Evolutionary conservation across 1,140 invertebrate species (phyloP), one percentile per base, ranked within the genome.

Genomic region (Musca domestica): DNA sequence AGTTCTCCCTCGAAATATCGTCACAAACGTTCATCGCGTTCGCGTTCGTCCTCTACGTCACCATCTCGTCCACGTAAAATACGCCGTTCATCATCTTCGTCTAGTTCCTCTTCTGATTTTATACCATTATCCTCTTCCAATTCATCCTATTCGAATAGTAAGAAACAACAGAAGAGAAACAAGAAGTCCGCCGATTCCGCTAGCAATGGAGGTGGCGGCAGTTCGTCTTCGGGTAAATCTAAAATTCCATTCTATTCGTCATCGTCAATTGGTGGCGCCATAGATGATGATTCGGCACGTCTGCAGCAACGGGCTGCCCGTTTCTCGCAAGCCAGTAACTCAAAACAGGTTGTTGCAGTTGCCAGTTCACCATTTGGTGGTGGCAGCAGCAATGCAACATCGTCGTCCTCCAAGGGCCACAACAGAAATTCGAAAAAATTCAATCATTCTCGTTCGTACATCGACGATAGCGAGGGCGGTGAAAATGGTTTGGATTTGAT

Each of bases 281-380:
- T 88, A 71, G 86, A 89, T 74, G 89, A 87, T 74, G 87, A 89
- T 82, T 88, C 87, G 76, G 90, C 92, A 78, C 86, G 91, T 76
- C 83, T 94, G 68, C 89, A 92, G 74, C 91, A 93, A 77, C 86
- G 96, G 74, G 95, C 95, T 64, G 94, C 93, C 68, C 85, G 95
- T 74, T 98, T 98, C 75, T 86, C 83, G 68, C 84, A 86, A 73
- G 67, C 71, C 77, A 19, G n/a, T 54, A 65, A 73, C 61, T 77
- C 79, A 70, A 81, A 81, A 74, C 74, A 74, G 69, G 76, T 81
- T 72, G 75, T 79, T 66, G 70, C 76, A 5, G 74, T 81, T 73
- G 76, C 76, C 72, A 81, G 75, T 70, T 78, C 78, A 70, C 72
- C 75, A 69, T 79, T 76, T 70, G 73, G 72, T 74, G 19, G 56